Percentiles rank a stretch among this genome's conserved stretches.
Conservation (phyloP, 2,888 invertebrate species). For the Sarcophaga subvicina region DNA sequence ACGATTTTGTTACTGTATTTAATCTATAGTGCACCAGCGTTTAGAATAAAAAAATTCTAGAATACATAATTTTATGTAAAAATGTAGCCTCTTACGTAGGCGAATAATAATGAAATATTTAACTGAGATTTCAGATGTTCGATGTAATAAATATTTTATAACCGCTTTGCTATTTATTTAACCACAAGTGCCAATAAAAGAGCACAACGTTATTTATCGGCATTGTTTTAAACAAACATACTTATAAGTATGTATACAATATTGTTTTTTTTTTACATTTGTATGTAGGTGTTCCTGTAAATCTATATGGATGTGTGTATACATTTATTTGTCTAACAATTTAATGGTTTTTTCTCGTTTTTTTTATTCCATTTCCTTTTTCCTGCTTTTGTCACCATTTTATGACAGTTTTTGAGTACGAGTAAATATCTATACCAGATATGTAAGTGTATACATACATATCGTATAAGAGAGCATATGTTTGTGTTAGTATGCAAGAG, state of each 20-base stretch:
- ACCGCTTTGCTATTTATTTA: no score
- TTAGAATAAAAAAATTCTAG: no score
- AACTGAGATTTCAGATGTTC: no score
- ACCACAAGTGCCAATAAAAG: no score
- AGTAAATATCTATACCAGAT: neutral
- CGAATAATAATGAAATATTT: no score
- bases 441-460: neutral
- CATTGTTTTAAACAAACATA: constrained; percentile 17
- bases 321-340: neutral
- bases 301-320: neutral
- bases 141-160: no score
- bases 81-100: no score
- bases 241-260: neutral
- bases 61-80: no score
- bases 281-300: neutral
- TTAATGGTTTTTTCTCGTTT: neutral
- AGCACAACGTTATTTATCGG: no score
- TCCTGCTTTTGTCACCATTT: neutral
- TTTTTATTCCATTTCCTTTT: neutral
- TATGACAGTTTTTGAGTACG: neutral
- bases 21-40: no score
- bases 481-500: neutral
- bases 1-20: no score
- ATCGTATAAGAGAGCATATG: neutral
- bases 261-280: neutral